A percentile compares a stretch with the other conserved stretches of the same genome.
phyloP scores from a whole-genome alignment of 2,113 vertebrate species.

The Carlito syrichta region DNA sequence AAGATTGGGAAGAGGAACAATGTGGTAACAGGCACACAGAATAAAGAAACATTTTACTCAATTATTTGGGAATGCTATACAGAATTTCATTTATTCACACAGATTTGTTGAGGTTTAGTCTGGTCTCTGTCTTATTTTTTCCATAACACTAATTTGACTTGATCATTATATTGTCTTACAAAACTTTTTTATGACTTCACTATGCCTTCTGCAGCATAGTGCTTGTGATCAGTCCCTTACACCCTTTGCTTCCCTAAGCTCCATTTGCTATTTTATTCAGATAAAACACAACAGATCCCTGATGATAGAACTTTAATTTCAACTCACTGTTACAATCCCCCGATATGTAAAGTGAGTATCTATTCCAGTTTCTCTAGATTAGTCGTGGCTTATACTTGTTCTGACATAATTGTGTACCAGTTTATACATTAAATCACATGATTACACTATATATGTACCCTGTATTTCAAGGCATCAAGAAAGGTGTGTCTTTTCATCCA shows the following conservation, averaged over 20 bases:
- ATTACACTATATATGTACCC: neutral
- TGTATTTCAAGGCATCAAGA: neutral
- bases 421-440: neutral
- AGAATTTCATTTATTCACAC: neutral
- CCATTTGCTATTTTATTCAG: neutral
- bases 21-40: neutral
- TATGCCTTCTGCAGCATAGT: neutral
- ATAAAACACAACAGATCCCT: neutral
- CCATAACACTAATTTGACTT: neutral
- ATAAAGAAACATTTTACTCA: neutral
- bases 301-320: neutral
- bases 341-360: no score
- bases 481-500: neutral
- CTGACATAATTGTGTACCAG: neutral
- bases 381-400: neutral
- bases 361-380: neutral
- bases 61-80: neutral
- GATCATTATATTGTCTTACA: neutral
- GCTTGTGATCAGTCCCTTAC: neutral
- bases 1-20: neutral
- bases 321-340: accelerated
- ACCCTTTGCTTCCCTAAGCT: accelerated
- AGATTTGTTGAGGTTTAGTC: neutral
- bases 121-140: neutral
- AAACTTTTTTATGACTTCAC: neutral